Evolutionary conservation across 2,888 invertebrate species (phyloP).

Genomic region (Polyommatus iphigenia): DNA sequence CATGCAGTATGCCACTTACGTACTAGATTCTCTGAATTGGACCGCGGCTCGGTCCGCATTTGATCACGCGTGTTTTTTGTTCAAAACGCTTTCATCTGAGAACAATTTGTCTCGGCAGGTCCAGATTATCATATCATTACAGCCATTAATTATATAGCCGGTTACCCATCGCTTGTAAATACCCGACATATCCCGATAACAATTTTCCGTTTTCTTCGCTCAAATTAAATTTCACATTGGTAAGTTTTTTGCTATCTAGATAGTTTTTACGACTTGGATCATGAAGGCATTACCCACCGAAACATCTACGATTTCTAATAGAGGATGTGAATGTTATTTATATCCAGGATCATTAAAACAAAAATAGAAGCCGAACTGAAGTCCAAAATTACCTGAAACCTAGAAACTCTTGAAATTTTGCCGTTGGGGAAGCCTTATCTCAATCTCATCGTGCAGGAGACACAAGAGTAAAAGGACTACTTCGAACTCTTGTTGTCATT

Average conservation of each 20-base stretch:
- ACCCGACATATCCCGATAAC: constrained; percentile 6
- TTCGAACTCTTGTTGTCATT: too few relatives aligned
- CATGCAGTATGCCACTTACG: neutral
- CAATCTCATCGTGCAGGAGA: too few relatives aligned
- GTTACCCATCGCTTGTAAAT: constrained; percentile 16
- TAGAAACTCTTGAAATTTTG: too few relatives aligned
- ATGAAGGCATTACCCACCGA: too few relatives aligned
- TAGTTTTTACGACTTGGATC: neutral
- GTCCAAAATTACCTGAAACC: too few relatives aligned
- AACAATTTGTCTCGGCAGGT: constrained; percentile 27
- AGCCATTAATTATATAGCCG: constrained; percentile 13
- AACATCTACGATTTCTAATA: too few relatives aligned
- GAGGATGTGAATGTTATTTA: neutral
- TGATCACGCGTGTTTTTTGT: constrained; percentile 32
- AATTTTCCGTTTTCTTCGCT: constrained; percentile 17
- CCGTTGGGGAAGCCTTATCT: too few relatives aligned
- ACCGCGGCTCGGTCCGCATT: constrained; percentile 16
- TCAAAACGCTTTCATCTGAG: constrained; percentile 36
- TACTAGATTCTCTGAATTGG: neutral
- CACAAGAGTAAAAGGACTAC: too few relatives aligned
- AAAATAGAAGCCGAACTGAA: too few relatives aligned
- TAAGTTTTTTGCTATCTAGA: neutral
- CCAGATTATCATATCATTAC: constrained; percentile 26
- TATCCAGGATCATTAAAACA: neutral
- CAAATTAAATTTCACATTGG: constrained; percentile 21